Percentiles rank a stretch among this genome's conserved stretches.
Conservation (phyloP, 1,140 invertebrate species). For the Drosophila rufa region DNA sequence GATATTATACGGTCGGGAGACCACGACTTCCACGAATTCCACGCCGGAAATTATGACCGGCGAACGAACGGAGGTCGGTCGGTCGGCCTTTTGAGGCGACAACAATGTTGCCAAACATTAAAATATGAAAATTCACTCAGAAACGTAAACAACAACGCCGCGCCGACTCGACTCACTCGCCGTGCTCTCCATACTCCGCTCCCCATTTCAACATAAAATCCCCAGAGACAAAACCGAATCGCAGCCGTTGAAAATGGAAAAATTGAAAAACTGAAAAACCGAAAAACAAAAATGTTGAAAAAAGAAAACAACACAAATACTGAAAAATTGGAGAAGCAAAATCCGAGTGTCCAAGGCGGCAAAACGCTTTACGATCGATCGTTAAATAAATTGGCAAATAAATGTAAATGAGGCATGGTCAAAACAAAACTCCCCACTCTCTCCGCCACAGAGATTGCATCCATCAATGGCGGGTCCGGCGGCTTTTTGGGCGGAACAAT, state of each 20-base stretch:
- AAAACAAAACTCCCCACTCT: conserved; percentile 53
- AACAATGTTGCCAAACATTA: conserved; percentile 82
- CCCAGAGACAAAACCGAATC: conserved; percentile 28
- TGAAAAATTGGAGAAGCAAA: background rate
- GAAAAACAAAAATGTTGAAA: conserved; percentile 11
- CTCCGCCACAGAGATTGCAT: conserved; percentile 3
- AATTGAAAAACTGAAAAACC: conserved; percentile 24
- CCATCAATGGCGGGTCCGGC: conserved; percentile 16
- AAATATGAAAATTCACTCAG: conserved; percentile 83
- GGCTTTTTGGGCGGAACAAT: conserved; percentile 34
- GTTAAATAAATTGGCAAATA: conserved; percentile 82
- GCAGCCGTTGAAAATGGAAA: conserved; percentile 29
- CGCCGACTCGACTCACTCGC: conserved; percentile 10
- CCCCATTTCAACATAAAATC: conserved; percentile 47
- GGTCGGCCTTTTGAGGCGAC: conserved; percentile 66
- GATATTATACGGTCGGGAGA: conserved; percentile 59
- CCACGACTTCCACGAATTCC: conserved; percentile 77
- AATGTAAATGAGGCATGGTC: conserved; percentile 81
- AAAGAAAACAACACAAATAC: background rate
- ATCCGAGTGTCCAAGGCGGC: conserved; percentile 46
- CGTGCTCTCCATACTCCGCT: conserved; percentile 16
- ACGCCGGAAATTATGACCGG: conserved; percentile 80
- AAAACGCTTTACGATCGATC: conserved; percentile 79
- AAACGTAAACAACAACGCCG: conserved; percentile 70
- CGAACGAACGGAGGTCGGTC: conserved; percentile 54